Evolutionary conservation across 1,140 invertebrate species (phyloP).

Genomic region (Drosophila burlai): DNA sequence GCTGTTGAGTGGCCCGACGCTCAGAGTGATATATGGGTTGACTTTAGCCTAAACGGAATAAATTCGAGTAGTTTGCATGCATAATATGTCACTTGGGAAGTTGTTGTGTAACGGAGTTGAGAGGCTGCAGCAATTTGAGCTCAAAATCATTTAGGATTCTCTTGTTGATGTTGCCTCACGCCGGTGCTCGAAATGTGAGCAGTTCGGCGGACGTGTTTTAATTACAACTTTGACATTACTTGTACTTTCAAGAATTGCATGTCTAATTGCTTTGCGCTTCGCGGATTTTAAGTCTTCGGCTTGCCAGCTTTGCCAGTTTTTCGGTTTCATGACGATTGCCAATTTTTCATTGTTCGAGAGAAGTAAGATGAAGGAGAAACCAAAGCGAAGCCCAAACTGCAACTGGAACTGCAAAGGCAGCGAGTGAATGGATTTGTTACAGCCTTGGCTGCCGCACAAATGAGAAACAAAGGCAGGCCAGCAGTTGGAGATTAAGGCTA

Average conservation of each 20-base stretch:
- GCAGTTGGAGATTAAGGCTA: constrained; percentile 11
- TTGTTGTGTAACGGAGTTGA: constrained; percentile 32
- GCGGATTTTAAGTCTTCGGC: constrained; percentile 31
- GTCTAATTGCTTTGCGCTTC: constrained; percentile 79
- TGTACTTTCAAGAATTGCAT: constrained; percentile 78
- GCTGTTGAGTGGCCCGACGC: constrained; percentile 52
- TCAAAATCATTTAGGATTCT: constrained; percentile 11
- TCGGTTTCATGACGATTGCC: constrained; percentile 64
- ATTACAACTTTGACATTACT: constrained; percentile 76
- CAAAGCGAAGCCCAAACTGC: constrained; percentile 35
- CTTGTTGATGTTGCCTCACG: background rate
- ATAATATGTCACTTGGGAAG: constrained; percentile 41
- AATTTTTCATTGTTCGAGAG: constrained; percentile 56
- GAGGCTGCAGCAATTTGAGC: constrained; percentile 5
- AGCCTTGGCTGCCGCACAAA: constrained; percentile 56
- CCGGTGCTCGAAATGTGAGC: constrained; percentile 18
- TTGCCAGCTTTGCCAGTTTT: constrained; percentile 33
- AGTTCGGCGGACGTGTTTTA: constrained; percentile 56
- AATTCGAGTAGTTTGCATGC: constrained; percentile 36
- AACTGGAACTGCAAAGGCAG: constrained; percentile 41
- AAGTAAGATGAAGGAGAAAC: constrained; percentile 43
- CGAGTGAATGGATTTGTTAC: constrained; percentile 74
- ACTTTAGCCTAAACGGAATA: constrained; percentile 33
- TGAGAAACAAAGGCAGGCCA: constrained; percentile 36
- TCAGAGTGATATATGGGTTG: constrained; percentile 42